phyloP scores from a whole-genome alignment of 1,140 invertebrate genomes.

The Caenorhabditis inopinata region DNA sequence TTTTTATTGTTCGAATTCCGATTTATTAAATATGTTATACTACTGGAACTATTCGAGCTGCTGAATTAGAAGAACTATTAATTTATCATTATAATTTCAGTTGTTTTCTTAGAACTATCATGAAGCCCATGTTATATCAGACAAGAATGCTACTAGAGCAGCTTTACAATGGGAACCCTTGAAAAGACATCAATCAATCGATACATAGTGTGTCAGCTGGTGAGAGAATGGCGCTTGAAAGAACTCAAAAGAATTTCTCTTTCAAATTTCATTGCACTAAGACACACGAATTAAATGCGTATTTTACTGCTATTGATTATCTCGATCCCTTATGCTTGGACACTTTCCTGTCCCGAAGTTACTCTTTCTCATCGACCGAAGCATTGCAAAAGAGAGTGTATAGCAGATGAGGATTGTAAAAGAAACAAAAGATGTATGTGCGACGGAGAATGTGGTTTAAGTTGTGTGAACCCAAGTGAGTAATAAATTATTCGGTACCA shows the following conservation, averaged over 20 bases:
- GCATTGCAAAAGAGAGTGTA: constrained; percentile 84
- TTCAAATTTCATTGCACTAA: constrained; percentile 1
- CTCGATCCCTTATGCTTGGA: too few species aligned
- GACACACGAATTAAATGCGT: constrained; percentile 22
- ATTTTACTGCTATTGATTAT: not conserved
- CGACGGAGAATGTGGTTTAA: constrained; percentile 91
- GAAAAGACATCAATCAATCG: constrained; percentile 29
- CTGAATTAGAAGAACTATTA: too few species aligned
- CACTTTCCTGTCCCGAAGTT: constrained; percentile 37
- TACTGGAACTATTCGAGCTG: too few species aligned
- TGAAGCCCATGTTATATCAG: not conserved
- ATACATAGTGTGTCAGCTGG: constrained; percentile 31
- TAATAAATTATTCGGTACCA: not conserved
- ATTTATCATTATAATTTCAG: too few species aligned
- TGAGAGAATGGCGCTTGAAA: constrained; percentile 10
- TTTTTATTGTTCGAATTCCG: too few species aligned
- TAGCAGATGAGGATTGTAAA: constrained; percentile 89
- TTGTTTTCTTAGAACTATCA: too few species aligned
- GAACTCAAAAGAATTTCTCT: constrained; percentile 12
- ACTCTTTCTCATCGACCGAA: constrained; percentile 52
- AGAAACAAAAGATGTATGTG: constrained; percentile 94
- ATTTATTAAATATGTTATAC: too few species aligned
- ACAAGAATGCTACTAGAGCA: constrained; percentile 7
- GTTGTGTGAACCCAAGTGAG: constrained; percentile 86
- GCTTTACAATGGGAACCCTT: constrained; percentile 32